Conservation (phyloP, 1,140 invertebrate genomes). For the Tetramorium alpestre region DNA sequence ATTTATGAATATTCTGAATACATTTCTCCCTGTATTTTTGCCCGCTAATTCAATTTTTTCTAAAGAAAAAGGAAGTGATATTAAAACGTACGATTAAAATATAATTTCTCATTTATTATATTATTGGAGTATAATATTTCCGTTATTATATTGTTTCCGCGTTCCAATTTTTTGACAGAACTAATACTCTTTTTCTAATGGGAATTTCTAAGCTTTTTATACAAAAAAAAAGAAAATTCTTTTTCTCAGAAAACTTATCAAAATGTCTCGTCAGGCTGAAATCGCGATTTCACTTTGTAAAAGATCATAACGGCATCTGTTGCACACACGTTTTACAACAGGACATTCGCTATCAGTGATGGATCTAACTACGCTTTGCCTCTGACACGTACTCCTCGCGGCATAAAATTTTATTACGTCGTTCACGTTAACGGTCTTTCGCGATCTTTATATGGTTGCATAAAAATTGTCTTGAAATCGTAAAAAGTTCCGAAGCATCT, state of each 20-base stretch:
- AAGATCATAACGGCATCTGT: conserved; percentile 17
- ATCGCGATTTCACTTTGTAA: not conserved
- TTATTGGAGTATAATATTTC: not conserved
- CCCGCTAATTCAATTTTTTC: not conserved
- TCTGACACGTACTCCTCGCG: not conserved
- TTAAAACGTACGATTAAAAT: not conserved
- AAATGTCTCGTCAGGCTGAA: not conserved
- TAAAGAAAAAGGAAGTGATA: not conserved
- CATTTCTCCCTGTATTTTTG: not conserved
- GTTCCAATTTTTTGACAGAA: not conserved
- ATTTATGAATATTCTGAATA: not conserved
- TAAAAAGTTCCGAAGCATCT: not conserved
- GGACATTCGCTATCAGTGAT: not conserved
- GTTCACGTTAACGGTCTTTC: conserved; percentile 8
- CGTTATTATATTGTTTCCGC: not conserved
- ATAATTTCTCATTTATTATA: not conserved
- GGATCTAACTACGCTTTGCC: not conserved
- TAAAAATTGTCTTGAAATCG: conserved; percentile 27
- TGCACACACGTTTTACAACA: not conserved
- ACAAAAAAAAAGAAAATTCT: not conserved
- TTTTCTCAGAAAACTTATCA: not conserved
- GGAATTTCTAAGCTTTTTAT: not conserved
- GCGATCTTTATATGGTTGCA: not conserved
- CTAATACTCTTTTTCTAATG: not conserved
- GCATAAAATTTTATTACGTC: conserved; percentile 39